Evolutionary conservation across 1,140 invertebrate species (phyloP).

Genomic region (Lordiphosa collinella): DNA sequence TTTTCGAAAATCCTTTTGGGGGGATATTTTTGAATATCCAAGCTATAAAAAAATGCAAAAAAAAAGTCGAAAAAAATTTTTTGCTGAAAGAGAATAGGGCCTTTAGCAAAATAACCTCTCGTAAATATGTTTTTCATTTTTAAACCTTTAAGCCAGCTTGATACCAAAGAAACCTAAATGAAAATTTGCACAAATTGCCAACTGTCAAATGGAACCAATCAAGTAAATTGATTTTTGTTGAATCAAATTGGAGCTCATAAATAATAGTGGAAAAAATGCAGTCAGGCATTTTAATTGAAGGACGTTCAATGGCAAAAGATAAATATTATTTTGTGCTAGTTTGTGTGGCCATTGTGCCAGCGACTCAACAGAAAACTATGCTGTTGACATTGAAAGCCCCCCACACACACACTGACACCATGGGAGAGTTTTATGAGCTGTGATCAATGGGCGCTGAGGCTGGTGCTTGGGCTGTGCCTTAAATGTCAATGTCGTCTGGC

Average conservation of each 20-base stretch:
- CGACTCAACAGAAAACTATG: slow-evolving; percentile 3
- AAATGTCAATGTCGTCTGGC: slow-evolving; percentile 42
- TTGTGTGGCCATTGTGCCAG: slow-evolving; percentile 15
- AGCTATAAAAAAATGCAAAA: too few relatives aligned
- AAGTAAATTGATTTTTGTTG: background rate
- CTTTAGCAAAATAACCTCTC: too few relatives aligned
- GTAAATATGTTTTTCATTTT: too few relatives aligned
- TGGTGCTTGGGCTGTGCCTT: background rate
- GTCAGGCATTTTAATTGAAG: slow-evolving; percentile 57
- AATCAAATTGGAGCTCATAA: slow-evolving; percentile 2
- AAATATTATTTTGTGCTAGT: slow-evolving; percentile 35
- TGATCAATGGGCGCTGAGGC: background rate
- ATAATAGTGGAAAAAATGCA: slow-evolving; percentile 30
- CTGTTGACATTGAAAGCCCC: slow-evolving; percentile 40
- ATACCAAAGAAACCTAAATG: too few relatives aligned
- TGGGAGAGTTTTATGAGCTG: background rate
- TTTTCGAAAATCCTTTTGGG: too few relatives aligned
- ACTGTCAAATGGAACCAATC: too few relatives aligned
- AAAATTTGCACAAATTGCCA: too few relatives aligned
- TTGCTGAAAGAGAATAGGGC: too few relatives aligned
- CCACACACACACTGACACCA: background rate
- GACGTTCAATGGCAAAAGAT: slow-evolving; percentile 37
- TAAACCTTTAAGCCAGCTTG: too few relatives aligned
- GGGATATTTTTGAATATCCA: too few relatives aligned
- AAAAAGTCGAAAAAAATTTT: too few relatives aligned